Evolutionary conservation across 2,113 vertebrate genomes (phyloP).

Genomic region (Sylvia atricapilla): DNA sequence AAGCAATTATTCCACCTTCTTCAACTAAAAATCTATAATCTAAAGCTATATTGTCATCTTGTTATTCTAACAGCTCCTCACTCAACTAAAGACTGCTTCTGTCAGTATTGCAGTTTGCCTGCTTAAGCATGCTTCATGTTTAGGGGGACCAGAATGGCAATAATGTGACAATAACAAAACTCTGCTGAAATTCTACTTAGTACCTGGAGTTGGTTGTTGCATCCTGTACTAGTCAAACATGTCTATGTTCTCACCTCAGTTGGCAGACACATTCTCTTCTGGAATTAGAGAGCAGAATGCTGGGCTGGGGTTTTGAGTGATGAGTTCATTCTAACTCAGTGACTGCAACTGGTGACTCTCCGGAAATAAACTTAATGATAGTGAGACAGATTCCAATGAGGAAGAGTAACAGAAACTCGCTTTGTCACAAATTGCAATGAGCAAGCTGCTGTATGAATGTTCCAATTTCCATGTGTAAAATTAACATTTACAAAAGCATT

Average conservation of each 20-base stretch:
- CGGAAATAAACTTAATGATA: background rate
- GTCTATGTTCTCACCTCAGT: background rate
- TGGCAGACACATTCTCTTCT: background rate
- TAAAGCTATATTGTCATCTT: background rate
- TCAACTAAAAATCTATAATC: background rate
- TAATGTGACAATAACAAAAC: background rate
- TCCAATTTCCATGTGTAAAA: background rate
- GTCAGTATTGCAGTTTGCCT: background rate
- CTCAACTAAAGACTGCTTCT: background rate
- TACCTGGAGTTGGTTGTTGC: background rate
- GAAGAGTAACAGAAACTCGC: background rate
- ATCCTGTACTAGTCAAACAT: background rate
- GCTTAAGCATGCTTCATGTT: background rate
- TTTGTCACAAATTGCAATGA: background rate
- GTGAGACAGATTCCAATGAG: background rate
- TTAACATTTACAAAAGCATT: background rate
- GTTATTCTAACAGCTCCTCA: background rate
- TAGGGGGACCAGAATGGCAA: background rate
- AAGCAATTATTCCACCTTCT: constrained; percentile 9
- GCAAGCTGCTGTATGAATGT: background rate
- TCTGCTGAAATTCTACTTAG: background rate
- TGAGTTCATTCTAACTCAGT: background rate
- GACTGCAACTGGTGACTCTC: background rate
- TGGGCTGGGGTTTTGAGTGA: background rate
- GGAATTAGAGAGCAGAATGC: background rate